phyloP scores from a whole-genome alignment of 2,797 vertebrate genomes.

The Anabacerthia variegaticeps region DNA sequence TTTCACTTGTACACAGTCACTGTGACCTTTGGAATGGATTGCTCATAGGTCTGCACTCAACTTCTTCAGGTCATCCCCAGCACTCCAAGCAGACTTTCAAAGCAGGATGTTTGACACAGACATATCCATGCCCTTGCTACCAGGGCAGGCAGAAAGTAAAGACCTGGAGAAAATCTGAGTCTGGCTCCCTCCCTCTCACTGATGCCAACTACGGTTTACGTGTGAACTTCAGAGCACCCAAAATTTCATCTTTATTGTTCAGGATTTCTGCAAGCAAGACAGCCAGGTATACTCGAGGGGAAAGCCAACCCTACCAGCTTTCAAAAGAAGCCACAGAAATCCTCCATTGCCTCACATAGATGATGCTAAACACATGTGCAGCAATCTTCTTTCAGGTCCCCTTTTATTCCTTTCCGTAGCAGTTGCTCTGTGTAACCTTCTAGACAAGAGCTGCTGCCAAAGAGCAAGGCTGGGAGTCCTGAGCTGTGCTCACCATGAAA shows the following conservation, averaged over 20 bases:
- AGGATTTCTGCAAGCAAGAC: neutral
- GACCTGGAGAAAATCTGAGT: neutral
- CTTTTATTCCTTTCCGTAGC: neutral
- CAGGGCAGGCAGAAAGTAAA: neutral
- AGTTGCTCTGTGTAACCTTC: neutral
- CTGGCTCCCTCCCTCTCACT: neutral
- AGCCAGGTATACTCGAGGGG: neutral
- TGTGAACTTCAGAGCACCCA: neutral
- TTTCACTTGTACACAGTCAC: accelerated
- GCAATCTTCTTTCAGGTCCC: neutral
- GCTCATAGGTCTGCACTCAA: neutral
- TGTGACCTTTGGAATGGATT: neutral
- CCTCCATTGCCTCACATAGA: neutral
- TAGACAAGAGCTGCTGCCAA: neutral
- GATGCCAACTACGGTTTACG: neutral
- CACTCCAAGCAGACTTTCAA: neutral
- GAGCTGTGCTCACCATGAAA: neutral
- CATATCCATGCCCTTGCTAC: neutral
- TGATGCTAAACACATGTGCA: neutral
- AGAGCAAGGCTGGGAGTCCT: neutral
- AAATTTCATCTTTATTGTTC: neutral
- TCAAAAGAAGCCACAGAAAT: neutral
- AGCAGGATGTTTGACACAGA: neutral
- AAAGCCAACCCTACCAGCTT: neutral
- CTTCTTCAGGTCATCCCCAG: neutral